Conservation (phyloP, 2,797 vertebrate genomes). For the Parotocinclus haroldoi region DNA sequence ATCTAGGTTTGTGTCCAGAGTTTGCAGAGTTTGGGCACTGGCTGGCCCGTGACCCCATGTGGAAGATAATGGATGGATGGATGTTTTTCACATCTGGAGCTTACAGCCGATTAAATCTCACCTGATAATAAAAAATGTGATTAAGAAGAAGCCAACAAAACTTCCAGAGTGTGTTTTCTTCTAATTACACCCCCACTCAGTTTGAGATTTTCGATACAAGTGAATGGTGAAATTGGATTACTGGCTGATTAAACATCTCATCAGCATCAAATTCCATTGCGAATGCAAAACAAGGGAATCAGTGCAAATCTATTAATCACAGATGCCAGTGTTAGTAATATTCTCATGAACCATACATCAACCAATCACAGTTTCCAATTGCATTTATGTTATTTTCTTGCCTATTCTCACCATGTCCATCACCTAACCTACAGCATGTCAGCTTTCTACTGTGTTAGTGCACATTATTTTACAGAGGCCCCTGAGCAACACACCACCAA, state of each 20-base stretch:
- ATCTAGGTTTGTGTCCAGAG: no score
- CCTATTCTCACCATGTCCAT: conserved; percentile 8
- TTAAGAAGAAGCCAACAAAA: no score
- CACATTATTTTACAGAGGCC: conserved; percentile 37
- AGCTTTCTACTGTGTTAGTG: conserved; percentile 35
- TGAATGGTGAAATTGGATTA: not conserved
- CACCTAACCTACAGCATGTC: conserved; percentile 18
- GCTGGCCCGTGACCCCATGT: no score
- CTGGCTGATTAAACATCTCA: not conserved
- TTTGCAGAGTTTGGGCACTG: no score
- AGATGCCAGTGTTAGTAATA: no score
- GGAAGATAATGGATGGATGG: no score
- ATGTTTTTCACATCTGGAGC: no score
- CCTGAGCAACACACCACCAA: conserved; percentile 41
- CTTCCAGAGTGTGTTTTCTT: no score
- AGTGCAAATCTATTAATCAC: not conserved
- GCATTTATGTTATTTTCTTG: not conserved
- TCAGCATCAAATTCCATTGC: not conserved
- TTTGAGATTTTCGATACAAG: not conserved
- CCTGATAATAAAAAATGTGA: no score
- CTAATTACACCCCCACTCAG: not conserved
- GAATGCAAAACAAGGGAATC: not conserved
- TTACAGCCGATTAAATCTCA: no score
- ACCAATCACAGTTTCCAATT: not conserved
- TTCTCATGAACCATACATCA: not conserved